Conservation (phyloP, 2,113 vertebrate species). For the Tachysurus vachellii region DNA sequence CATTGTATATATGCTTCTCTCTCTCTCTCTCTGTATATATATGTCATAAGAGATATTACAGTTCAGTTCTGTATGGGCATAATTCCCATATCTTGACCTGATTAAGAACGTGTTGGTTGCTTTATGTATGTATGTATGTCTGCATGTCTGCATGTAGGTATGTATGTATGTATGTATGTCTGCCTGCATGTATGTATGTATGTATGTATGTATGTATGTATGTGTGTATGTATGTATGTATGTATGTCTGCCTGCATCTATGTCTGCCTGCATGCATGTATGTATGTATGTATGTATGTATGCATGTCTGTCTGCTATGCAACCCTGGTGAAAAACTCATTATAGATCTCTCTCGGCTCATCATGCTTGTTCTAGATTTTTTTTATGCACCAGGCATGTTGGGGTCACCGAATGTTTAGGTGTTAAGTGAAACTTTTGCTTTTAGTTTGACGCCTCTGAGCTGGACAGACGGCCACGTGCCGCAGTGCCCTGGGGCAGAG, state of each 20-base stretch:
- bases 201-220: too few species aligned
- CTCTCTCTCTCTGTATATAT: not conserved
- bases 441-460: slow-evolving; percentile 27
- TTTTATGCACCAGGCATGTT: not conserved
- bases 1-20: too few species aligned
- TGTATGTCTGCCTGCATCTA: too few species aligned
- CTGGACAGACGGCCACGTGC: slow-evolving; percentile 51
- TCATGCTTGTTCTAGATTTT: too few species aligned
- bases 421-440: slow-evolving; percentile 45
- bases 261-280: too few species aligned
- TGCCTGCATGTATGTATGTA: too few species aligned
- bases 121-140: too few species aligned
- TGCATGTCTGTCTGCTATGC: not conserved
- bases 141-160: not conserved
- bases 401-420: slow-evolving; percentile 26
- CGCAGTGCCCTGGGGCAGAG: slow-evolving; percentile 16
- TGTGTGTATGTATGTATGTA: too few species aligned
- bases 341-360: not conserved
- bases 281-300: too few species aligned
- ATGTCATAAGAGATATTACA: not conserved
- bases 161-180: too few species aligned
- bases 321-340: not conserved
- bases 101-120: not conserved
- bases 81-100: not conserved
- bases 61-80: not conserved